Evolutionary conservation across 2,113 vertebrate genomes (phyloP).

Genomic region (Catharus bicknelli): DNA sequence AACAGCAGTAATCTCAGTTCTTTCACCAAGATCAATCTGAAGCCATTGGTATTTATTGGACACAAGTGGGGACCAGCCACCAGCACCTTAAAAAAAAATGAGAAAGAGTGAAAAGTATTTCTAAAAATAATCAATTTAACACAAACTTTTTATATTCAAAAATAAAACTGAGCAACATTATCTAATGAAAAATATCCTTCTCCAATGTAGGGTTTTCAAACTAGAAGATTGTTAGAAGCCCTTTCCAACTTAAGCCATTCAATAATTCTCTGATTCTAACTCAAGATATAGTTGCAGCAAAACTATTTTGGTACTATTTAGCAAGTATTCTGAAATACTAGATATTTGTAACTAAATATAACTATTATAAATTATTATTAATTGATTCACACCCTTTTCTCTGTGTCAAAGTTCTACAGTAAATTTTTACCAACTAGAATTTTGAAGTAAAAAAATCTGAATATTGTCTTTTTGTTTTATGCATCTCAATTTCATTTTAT

Average conservation of each 20-base stretch:
- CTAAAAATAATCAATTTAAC: background rate
- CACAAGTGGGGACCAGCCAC: constrained; percentile 90
- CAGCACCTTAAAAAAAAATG: constrained; percentile 81
- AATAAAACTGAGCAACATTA: background rate
- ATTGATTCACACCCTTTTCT: background rate
- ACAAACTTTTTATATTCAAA: background rate
- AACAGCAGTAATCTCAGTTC: constrained; percentile 84
- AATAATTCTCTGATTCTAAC: background rate
- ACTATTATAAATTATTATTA: background rate
- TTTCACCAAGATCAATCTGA: constrained; percentile 88
- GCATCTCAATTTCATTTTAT: background rate
- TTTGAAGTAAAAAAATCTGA: background rate
- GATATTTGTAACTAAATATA: background rate
- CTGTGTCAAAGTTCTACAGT: background rate
- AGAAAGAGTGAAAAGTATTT: background rate
- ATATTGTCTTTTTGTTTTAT: background rate
- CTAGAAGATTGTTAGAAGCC: background rate
- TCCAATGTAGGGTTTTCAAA: background rate
- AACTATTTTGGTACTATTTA: background rate
- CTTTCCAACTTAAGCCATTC: background rate
- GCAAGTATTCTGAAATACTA: background rate
- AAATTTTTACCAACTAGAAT: background rate
- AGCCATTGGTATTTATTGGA: constrained; percentile 92
- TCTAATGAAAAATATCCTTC: background rate
- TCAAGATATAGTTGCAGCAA: background rate